Evolutionary conservation across 2,113 vertebrate genomes (phyloP).

Genomic region (Dicentrarchus labrax): DNA sequence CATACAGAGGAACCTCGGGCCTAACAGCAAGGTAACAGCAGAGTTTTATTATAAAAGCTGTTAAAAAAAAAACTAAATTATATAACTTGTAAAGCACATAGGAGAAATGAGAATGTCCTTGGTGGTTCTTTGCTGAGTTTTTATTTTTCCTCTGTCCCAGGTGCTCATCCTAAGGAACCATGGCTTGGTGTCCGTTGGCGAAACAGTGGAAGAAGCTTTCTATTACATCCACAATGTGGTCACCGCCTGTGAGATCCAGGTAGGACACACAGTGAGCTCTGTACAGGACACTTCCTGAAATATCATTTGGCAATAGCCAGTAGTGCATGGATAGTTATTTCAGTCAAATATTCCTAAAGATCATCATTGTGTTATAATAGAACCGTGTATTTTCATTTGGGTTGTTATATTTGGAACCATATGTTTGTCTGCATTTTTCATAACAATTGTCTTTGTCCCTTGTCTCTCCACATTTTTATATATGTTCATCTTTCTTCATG

Average conservation of each 20-base stretch:
- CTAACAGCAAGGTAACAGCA: slow-evolving; percentile 93
- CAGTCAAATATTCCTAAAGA: not conserved
- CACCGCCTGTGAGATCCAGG: slow-evolving; percentile 98
- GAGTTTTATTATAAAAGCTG: not conserved
- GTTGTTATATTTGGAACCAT: slow-evolving; percentile 19
- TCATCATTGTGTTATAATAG: not conserved
- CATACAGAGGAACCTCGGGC: slow-evolving; percentile 95
- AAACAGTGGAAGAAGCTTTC: slow-evolving; percentile 97
- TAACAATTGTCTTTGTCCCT: slow-evolving; percentile 50
- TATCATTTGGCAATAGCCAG: not conserved
- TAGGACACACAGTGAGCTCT: slow-evolving; percentile 66
- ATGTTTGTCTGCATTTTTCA: slow-evolving; percentile 42
- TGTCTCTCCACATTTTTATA: slow-evolving; percentile 49
- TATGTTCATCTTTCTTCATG: slow-evolving; percentile 40
- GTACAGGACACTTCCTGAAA: not conserved
- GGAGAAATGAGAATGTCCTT: not conserved
- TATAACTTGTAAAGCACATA: not conserved
- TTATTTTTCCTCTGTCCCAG: slow-evolving; percentile 70
- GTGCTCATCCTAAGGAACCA: slow-evolving; percentile 98
- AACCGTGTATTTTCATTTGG: not conserved
- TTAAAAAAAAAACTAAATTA: not conserved
- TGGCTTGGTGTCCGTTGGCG: slow-evolving; percentile 93
- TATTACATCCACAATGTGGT: slow-evolving; percentile 97
- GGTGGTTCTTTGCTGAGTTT: not conserved
- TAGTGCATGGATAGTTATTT: not conserved